Evolutionary conservation across 2,888 invertebrate species (phyloP).

Genomic region (Lumbricus terrestris): DNA sequence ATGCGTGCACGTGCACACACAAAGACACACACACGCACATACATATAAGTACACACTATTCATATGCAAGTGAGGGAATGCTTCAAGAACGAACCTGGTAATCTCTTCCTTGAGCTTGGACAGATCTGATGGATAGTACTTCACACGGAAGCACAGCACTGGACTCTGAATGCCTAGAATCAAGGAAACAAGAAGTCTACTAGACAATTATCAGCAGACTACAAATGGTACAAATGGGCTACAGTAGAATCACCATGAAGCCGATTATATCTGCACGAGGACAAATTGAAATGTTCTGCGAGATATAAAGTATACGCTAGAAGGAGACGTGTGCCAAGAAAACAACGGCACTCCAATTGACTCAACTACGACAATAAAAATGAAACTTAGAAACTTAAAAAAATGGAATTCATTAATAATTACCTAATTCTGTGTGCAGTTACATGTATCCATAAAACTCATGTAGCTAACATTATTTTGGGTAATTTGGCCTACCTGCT

Average conservation of each 20-base stretch:
- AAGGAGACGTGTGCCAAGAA: neutral
- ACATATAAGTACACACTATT: neutral
- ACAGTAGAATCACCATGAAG: neutral
- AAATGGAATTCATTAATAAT: neutral
- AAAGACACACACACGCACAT: neutral
- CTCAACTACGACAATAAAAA: neutral
- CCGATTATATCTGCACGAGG: neutral
- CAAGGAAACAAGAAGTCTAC: neutral
- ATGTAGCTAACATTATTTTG: neutral
- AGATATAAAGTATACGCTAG: neutral
- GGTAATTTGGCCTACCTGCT: neutral
- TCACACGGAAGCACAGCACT: slow-evolving; percentile 91
- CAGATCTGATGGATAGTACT: slow-evolving; percentile 97
- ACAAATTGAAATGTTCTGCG: neutral
- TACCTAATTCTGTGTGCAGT: neutral
- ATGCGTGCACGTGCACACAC: neutral
- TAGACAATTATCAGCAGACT: neutral
- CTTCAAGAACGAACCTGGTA: slow-evolving; percentile 66
- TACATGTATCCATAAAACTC: neutral
- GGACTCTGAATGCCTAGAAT: slow-evolving; percentile 52
- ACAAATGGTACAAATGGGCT: neutral
- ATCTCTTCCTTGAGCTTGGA: slow-evolving; percentile 87
- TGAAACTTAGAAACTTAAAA: neutral
- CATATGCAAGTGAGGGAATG: neutral
- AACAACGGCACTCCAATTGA: neutral